These are phyloP conservation scores for Calameuta pallipes DNA, from an alignment of 2,888 invertebrate species.

Conservation along the genomic window DNA sequence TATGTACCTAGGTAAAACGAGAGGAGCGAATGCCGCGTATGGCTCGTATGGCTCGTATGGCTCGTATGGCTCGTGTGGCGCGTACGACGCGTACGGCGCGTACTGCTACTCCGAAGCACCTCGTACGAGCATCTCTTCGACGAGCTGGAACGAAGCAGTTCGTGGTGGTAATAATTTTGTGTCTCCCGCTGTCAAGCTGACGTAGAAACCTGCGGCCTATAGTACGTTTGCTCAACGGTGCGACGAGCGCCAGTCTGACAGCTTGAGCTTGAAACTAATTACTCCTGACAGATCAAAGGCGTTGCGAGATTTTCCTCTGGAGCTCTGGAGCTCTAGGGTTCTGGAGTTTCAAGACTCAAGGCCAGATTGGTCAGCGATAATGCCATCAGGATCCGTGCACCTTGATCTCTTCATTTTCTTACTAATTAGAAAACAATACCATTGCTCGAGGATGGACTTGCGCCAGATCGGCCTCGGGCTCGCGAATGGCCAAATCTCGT, in stretches of 20 bases:
- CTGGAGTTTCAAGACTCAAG: slow-evolving; percentile 11
- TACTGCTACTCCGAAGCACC: background rate
- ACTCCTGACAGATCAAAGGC: slow-evolving; percentile 39
- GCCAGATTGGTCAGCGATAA: slow-evolving; percentile 7
- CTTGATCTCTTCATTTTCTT: background rate
- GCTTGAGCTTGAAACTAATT: slow-evolving; percentile 38
- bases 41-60: background rate
- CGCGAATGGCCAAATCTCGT: too few relatives aligned
- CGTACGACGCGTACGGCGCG: background rate
- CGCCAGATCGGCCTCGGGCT: too few relatives aligned
- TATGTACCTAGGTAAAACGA: too few relatives aligned
- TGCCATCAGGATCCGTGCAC: background rate
- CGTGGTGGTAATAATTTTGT: slow-evolving; percentile 7
- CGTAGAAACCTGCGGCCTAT: slow-evolving; percentile 1
- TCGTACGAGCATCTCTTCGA: background rate
- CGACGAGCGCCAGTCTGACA: slow-evolving; percentile 31
- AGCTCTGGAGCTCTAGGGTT: slow-evolving; percentile 15
- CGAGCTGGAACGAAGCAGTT: slow-evolving; percentile 4
- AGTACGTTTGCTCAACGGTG: slow-evolving; percentile 11
- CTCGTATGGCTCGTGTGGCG: background rate
- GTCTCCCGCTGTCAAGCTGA: slow-evolving; percentile 7
- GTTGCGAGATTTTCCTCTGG: slow-evolving; percentile 29
- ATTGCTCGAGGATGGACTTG: too few relatives aligned
- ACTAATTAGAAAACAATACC: background rate
- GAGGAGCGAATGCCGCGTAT: too few relatives aligned